These are phyloP conservation scores for Andrena cerasifolii DNA, from an alignment of 1,140 invertebrate species.

Conservation along the genomic window DNA sequence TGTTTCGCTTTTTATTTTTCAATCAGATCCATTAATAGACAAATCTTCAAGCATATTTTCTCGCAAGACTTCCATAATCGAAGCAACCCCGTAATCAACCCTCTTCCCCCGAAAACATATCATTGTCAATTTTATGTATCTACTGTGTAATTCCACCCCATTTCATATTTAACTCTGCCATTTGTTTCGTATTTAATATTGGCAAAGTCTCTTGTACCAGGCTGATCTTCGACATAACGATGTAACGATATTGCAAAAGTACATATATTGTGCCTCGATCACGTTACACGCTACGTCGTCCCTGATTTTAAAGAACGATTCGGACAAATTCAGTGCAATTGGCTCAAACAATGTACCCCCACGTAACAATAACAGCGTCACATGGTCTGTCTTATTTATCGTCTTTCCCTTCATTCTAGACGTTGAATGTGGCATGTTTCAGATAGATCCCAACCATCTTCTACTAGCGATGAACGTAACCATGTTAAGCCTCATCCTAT, in stretches of 20 bases:
- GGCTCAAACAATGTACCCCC: constrained; percentile 11
- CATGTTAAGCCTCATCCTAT: constrained; percentile 83
- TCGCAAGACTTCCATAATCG: constrained; percentile 50
- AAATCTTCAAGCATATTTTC: background rate
- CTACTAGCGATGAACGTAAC: constrained; percentile 83
- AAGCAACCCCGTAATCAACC: constrained; percentile 66
- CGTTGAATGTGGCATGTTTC: constrained; percentile 84
- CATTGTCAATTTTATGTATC: background rate
- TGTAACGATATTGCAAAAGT: background rate
- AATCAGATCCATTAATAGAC: background rate
- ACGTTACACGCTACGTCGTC: background rate
- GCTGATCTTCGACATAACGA: background rate
- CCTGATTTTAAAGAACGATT: background rate
- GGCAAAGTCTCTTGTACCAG: background rate
- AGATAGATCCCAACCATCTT: constrained; percentile 84
- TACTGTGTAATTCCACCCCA: background rate
- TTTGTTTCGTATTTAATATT: background rate
- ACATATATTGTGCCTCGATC: constrained; percentile 1
- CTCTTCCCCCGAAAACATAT: background rate
- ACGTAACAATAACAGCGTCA: constrained; percentile 40
- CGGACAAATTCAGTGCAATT: background rate
- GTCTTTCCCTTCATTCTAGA: constrained; percentile 76
- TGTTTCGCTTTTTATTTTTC: background rate
- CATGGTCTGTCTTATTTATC: constrained; percentile 60
- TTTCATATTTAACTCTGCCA: constrained; percentile 3